A percentile compares a stretch with the other conserved stretches of the same genome.
Conservation (phyloP, 2,888 invertebrate species). For the Sipunculus nudus region DNA sequence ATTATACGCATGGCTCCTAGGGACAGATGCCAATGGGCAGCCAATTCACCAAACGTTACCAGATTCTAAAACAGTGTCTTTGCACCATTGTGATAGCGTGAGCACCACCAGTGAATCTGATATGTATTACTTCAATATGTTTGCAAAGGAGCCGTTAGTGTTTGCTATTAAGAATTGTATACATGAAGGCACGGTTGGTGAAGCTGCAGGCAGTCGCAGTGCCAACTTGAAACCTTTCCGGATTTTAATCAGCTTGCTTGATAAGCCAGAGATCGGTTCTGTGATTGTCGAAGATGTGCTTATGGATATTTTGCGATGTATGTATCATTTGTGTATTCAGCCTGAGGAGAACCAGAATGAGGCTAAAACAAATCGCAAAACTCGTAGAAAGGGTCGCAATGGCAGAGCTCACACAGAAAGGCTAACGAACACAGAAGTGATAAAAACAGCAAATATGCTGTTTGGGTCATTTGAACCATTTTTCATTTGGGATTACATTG, state of each 20-base stretch:
- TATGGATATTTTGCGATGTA: slow-evolving; percentile 74
- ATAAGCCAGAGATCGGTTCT: slow-evolving; percentile 84
- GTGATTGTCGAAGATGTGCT: slow-evolving; percentile 62
- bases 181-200: background rate
- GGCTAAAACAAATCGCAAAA: background rate
- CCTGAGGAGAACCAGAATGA: background rate
- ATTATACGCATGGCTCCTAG: slow-evolving; percentile 85
- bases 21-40: slow-evolving; percentile 70
- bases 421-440: slow-evolving; percentile 70
- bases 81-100: slow-evolving; percentile 34
- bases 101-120: slow-evolving; percentile 49
- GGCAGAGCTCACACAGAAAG: slow-evolving; percentile 17
- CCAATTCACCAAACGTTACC: slow-evolving; percentile 21
- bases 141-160: slow-evolving; percentile 74
- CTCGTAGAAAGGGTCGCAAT: background rate
- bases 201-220: background rate
- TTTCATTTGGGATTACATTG: slow-evolving; percentile 85
- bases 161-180: slow-evolving; percentile 51
- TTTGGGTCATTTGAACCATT: slow-evolving; percentile 85
- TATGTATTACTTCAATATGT: slow-evolving; percentile 67
- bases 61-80: too few relatives aligned
- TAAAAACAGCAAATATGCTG: slow-evolving; percentile 84
- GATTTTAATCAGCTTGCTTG: slow-evolving; percentile 82
- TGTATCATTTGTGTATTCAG: slow-evolving; percentile 50
- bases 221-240: slow-evolving; percentile 69